Conservation (phyloP, 1,140 invertebrate genomes). For the Drosophila murphyi region DNA sequence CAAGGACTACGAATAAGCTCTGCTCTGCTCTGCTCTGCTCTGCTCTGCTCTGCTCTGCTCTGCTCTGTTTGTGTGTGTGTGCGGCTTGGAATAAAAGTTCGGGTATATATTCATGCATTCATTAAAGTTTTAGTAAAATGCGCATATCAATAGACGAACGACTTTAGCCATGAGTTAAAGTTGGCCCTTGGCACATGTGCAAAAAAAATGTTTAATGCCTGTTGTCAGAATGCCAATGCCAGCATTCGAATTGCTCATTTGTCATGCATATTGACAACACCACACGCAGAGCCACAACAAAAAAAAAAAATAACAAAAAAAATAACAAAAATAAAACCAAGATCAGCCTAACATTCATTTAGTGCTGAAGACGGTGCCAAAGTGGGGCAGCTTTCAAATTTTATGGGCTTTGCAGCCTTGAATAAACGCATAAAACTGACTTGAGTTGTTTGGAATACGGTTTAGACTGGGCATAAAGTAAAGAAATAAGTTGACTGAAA, state of each 20-base stretch:
- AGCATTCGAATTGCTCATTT: constrained; percentile 24
- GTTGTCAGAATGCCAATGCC: constrained; percentile 24
- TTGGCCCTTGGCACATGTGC: constrained; percentile 9
- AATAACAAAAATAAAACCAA: background rate
- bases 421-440: background rate
- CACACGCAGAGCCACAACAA: constrained; percentile 1
- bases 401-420: background rate
- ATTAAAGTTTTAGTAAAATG: constrained; percentile 8
- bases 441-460: too few species aligned
- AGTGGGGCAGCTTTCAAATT: background rate
- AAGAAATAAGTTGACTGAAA: too few species aligned
- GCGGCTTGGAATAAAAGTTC: background rate
- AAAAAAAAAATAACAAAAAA: background rate
- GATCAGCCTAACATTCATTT: constrained; percentile 17
- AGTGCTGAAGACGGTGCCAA: constrained; percentile 1
- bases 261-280: constrained; percentile 27
- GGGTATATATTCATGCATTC: background rate
- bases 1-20: background rate
- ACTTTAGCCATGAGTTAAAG: constrained; percentile 7
- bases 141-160: background rate
- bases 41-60: too few species aligned
- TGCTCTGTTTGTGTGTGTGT: too few species aligned
- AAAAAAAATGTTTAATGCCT: constrained; percentile 20
- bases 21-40: too few species aligned
- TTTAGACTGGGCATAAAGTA: too few species aligned